These are phyloP conservation scores for Pristionchus arcanus DNA, from an alignment of 2,888 invertebrate species.

Conservation along the genomic window DNA sequence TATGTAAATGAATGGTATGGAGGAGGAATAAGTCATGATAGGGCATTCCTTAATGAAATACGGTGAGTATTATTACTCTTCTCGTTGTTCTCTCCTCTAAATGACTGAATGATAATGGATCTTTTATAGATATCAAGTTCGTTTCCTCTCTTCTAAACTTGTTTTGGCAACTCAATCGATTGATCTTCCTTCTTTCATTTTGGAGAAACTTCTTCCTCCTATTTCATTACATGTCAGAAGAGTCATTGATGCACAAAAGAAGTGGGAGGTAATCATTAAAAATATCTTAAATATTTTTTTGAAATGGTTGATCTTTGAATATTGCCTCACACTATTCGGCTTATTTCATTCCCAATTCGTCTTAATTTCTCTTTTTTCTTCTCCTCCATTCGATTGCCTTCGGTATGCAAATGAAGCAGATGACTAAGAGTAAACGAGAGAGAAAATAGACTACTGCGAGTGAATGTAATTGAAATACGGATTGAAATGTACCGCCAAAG, in stretches of 20 bases:
- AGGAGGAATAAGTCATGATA: conserved; percentile 71
- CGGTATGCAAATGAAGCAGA: conserved; percentile 28
- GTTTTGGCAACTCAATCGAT: conserved; percentile 62
- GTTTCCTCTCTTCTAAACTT: conserved; percentile 62
- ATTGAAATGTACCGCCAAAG: conserved; percentile 31
- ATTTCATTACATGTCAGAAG: conserved; percentile 67
- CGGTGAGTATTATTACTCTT: conserved; percentile 56
- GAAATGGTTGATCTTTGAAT: neutral
- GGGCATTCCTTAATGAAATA: conserved; percentile 75
- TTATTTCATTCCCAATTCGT: neutral
- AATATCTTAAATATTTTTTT: neutral
- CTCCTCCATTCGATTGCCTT: neutral
- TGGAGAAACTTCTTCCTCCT: conserved; percentile 69
- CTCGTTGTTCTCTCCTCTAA: neutral
- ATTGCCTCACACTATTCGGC: neutral
- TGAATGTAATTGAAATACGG: conserved; percentile 1
- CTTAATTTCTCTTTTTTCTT: neutral
- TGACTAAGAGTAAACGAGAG: conserved; percentile 25
- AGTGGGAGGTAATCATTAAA: conserved; percentile 45
- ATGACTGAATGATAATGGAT: neutral
- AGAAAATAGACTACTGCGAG: neutral
- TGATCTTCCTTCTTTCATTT: conserved; percentile 67
- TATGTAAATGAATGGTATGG: conserved; percentile 76
- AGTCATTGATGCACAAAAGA: conserved; percentile 57
- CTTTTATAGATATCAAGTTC: conserved; percentile 72